A percentile compares a stretch with the other conserved stretches of the same genome.
Conservation (phyloP, 2,113 vertebrate genomes). For the Muntiacus muntjak region DNA sequence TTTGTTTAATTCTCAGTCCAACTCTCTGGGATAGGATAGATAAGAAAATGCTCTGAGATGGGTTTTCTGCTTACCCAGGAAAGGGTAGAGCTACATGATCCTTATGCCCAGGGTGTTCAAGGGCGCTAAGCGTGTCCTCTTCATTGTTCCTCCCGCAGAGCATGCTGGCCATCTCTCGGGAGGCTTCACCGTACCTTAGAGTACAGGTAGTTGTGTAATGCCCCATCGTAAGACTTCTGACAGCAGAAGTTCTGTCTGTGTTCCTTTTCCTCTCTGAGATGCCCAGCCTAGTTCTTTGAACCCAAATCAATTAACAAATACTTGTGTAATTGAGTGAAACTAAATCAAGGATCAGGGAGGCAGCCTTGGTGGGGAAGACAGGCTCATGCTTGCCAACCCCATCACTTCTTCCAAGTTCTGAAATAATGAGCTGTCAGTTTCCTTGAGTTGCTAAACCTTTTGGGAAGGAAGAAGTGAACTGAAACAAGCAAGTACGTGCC, state of each 20-base stretch:
- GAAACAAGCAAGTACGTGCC: conserved; percentile 49
- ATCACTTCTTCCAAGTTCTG: conserved; percentile 29
- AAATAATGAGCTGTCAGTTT: conserved; percentile 53
- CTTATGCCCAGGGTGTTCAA: fast-evolving
- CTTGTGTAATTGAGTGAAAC: background rate
- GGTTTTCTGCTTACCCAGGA: background rate
- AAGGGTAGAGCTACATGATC: too few relatives aligned
- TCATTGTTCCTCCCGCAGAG: background rate
- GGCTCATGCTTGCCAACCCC: conserved; percentile 13
- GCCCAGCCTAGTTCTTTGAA: background rate
- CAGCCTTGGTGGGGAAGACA: background rate
- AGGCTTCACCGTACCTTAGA: fast-evolving
- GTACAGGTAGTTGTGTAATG: background rate
- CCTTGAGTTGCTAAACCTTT: conserved; percentile 7
- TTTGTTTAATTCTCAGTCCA: background rate
- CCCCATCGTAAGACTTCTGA: background rate
- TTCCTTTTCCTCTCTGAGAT: background rate
- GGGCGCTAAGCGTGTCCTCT: background rate
- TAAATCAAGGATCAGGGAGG: background rate
- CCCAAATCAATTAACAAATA: background rate
- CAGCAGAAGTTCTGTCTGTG: background rate
- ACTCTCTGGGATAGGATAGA: background rate
- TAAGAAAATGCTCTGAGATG: background rate
- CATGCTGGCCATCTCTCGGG: background rate
- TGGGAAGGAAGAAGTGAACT: conserved; percentile 28